Percentiles rank a stretch among this genome's conserved stretches.
These are phyloP conservation scores for Chrysolina oricalcia DNA, from an alignment of 2,888 invertebrate species.

Conservation along the genomic window DNA sequence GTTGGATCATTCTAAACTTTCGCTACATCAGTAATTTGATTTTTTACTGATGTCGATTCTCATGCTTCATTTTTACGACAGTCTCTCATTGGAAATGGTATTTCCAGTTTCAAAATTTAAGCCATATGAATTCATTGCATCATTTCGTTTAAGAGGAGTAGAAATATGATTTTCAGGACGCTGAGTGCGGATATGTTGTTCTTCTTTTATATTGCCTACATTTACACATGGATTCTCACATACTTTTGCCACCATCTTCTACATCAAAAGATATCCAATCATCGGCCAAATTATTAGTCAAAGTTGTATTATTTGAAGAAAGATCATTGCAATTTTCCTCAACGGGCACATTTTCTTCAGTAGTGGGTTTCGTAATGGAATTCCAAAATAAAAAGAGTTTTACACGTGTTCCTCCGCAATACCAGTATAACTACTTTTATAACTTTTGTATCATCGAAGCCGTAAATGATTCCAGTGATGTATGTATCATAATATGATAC, in stretches of 20 bases:
- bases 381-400: constrained; percentile 18
- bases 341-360: constrained; percentile 18
- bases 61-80: constrained; percentile 22
- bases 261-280: constrained; percentile 29
- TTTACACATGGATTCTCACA: constrained; percentile 23
- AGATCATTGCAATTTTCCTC: too few species aligned
- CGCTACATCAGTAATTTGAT: constrained; percentile 24
- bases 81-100: constrained; percentile 16
- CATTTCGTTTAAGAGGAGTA: constrained; percentile 25
- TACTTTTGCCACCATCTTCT: constrained; percentile 27
- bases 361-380: constrained; percentile 3
- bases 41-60: constrained; percentile 23
- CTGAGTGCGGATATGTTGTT: constrained; percentile 24
- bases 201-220: constrained; percentile 16
- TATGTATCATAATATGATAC: too few species aligned
- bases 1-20: constrained; percentile 23
- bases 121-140: constrained; percentile 2
- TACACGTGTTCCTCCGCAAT: constrained; percentile 7
- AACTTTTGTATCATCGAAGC: too few species aligned
- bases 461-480: too few species aligned
- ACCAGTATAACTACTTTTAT: too few species aligned
- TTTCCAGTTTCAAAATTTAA: constrained; percentile 24
- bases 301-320: constrained; percentile 15
- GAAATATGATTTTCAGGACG: constrained; percentile 22
- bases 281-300: constrained; percentile 5